These are phyloP conservation scores for Mugil cephalus DNA, from an alignment of 2,113 vertebrate species.

Conservation along the genomic window DNA sequence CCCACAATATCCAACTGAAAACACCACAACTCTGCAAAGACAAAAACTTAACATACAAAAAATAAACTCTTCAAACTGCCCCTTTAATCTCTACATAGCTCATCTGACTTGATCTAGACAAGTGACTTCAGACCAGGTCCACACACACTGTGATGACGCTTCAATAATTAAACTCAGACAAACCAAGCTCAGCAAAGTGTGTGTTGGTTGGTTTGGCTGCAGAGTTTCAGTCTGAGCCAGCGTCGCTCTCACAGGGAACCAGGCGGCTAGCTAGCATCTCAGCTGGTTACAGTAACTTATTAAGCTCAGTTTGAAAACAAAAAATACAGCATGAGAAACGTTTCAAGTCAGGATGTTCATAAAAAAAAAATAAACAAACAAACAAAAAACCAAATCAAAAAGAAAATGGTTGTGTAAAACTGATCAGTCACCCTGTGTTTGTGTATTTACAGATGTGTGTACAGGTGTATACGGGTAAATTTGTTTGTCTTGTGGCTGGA, in stretches of 20 bases:
- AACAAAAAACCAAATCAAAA: background rate
- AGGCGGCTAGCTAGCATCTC: constrained; percentile 5
- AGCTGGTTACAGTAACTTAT: no score
- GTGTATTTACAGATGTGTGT: background rate
- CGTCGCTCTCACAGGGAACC: constrained; percentile 6
- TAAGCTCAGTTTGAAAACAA: background rate
- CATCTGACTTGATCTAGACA: background rate
- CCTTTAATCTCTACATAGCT: constrained; percentile 18
- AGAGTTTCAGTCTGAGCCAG: background rate
- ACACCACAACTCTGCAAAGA: constrained; percentile 48
- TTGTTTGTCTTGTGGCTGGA: background rate
- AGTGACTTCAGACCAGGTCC: constrained; percentile 27
- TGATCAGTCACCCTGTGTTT: background rate
- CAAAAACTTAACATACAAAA: constrained; percentile 24
- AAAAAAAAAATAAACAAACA: no score
- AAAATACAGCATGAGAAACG: background rate
- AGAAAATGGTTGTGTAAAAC: background rate
- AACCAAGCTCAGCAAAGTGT: background rate
- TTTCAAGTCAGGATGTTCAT: background rate
- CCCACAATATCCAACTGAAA: constrained; percentile 54
- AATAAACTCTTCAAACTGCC: background rate
- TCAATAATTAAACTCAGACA: no score
- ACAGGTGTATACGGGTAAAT: background rate
- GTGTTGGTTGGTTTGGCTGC: constrained; percentile 20
- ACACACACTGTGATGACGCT: constrained; percentile 1